Evolutionary conservation across 2,113 vertebrate genomes (phyloP).

Genomic region (Phyllostomus discolor): DNA sequence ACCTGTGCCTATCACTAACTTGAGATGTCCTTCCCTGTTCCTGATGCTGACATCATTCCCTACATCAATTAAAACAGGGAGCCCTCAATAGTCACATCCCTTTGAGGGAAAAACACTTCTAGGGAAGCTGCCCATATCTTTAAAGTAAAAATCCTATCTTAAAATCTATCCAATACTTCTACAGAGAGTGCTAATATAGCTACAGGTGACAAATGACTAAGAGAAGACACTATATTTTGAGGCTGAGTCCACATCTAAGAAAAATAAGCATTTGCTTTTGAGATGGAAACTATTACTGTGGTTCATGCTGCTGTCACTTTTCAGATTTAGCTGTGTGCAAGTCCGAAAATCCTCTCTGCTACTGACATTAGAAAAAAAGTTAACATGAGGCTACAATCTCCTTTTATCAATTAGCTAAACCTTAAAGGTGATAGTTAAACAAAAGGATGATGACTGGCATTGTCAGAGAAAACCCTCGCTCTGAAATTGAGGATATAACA

Average conservation of each 20-base stretch:
- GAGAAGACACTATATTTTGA: background rate
- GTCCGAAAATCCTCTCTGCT: background rate
- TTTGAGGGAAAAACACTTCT: slow-evolving; percentile 28
- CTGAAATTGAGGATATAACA: background rate
- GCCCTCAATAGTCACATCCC: background rate
- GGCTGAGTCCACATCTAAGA: background rate
- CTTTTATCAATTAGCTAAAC: background rate
- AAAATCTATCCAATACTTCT: background rate
- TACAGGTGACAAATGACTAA: background rate
- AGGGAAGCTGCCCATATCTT: background rate
- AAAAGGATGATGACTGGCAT: background rate
- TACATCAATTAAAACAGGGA: background rate
- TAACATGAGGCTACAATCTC: background rate
- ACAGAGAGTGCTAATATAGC: background rate
- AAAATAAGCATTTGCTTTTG: slow-evolving; percentile 3
- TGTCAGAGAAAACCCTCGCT: background rate
- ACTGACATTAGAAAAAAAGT: background rate
- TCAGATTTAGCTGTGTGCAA: background rate
- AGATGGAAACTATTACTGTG: background rate
- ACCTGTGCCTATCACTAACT: background rate
- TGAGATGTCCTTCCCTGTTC: background rate
- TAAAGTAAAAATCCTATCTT: background rate
- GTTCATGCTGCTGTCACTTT: background rate
- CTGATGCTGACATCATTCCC: background rate
- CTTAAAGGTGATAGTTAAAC: background rate